Evolutionary conservation across 1,140 invertebrate genomes (phyloP).

Genomic region (Habropoda laboriosa): DNA sequence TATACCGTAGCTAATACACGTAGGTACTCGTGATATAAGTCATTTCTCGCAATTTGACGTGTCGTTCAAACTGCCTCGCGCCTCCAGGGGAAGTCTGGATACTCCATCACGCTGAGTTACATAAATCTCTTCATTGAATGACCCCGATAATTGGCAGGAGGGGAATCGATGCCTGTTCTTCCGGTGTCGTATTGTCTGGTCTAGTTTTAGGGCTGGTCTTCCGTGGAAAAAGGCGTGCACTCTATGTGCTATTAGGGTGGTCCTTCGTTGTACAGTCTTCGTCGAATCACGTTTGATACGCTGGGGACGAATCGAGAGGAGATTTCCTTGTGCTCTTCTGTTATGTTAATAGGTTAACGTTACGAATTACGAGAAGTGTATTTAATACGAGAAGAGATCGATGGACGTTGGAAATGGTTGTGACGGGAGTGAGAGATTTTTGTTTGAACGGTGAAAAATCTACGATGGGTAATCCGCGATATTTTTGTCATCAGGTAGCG

Average conservation of each 20-base stretch:
- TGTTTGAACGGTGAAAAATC: neutral
- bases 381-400: no score
- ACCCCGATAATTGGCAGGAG: conserved; percentile 66
- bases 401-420: no score
- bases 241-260: conserved; percentile 35
- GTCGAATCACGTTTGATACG: conserved; percentile 38
- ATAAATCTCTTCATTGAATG: conserved; percentile 72
- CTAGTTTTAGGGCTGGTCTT: conserved; percentile 58
- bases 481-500: conserved; percentile 12
- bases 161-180: conserved; percentile 38
- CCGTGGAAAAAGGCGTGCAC: conserved; percentile 38
- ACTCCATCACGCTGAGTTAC: conserved; percentile 71
- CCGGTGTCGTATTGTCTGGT: conserved; percentile 48
- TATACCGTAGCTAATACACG: conserved; percentile 3
- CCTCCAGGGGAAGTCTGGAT: conserved; percentile 42
- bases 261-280: neutral
- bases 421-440: neutral
- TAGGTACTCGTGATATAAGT: conserved; percentile 21
- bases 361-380: neutral
- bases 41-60: conserved; percentile 41
- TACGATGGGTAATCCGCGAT: neutral
- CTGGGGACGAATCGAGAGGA: neutral
- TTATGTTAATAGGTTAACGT: conserved; percentile 70
- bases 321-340: conserved; percentile 47
- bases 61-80: neutral